Conservation (phyloP, 2,888 invertebrate genomes). For the Amiota mariae region DNA sequence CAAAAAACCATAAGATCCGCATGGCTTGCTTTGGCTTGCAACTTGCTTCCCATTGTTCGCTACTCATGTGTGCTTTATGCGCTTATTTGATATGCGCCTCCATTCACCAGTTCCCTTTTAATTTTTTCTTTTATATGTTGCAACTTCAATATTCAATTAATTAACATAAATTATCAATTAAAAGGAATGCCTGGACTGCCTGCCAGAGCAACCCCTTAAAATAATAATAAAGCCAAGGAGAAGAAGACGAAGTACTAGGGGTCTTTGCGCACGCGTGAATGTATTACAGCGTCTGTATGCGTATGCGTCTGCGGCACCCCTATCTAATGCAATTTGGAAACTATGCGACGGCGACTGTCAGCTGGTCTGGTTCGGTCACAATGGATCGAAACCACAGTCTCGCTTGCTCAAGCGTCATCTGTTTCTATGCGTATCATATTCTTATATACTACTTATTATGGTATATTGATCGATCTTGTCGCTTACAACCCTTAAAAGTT, state of each 20-base stretch:
- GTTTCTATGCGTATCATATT: neutral
- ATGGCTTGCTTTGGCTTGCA: too few relatives aligned
- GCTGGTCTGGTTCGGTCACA: neutral
- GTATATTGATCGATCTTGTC: too few relatives aligned
- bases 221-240: too few relatives aligned
- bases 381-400: too few relatives aligned
- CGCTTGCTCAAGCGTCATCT: neutral
- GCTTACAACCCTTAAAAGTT: too few relatives aligned
- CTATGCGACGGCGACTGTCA: neutral
- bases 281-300: too few relatives aligned
- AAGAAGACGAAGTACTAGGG: neutral
- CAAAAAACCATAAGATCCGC: too few relatives aligned
- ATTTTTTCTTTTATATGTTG: neutral
- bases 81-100: neutral
- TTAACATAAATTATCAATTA: slow-evolving; percentile 65
- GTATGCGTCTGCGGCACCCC: too few relatives aligned
- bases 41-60: too few relatives aligned
- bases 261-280: slow-evolving; percentile 3
- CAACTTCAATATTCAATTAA: slow-evolving; percentile 50
- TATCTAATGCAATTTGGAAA: neutral
- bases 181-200: slow-evolving; percentile 44
- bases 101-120: neutral
- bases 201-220: slow-evolving; percentile 15
- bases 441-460: too few relatives aligned
- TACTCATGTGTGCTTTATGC: too few relatives aligned